Percentiles rank a stretch among this genome's conserved stretches.
Evolutionary conservation across 2,113 vertebrate species (phyloP).

Genomic region (Cardinalis cardinalis): DNA sequence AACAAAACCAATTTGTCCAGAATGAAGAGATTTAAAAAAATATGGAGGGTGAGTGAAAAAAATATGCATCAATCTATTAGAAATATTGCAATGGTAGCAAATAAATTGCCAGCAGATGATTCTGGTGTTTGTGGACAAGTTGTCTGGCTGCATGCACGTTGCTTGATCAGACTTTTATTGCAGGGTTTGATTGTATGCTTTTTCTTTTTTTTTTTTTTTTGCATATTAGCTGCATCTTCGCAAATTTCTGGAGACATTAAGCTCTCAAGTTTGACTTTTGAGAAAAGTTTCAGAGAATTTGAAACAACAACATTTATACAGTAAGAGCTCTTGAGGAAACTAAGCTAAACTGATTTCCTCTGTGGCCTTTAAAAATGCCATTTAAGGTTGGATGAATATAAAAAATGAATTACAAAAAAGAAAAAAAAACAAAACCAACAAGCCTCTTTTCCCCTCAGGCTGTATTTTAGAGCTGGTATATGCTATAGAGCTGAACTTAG

Average conservation of each 20-base stretch:
- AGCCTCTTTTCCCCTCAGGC: not conserved
- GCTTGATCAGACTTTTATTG: not conserved
- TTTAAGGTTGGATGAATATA: not conserved
- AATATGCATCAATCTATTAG: not conserved
- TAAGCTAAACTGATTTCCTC: conserved; percentile 7
- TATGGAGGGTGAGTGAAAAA: conserved; percentile 88
- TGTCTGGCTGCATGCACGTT: not conserved
- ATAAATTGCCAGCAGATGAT: not conserved
- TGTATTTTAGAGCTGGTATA: not conserved
- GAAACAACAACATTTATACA: not conserved
- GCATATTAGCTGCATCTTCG: not conserved
- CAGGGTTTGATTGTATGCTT: not conserved
- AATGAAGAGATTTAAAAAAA: conserved; percentile 82
- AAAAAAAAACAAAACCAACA: not conserved
- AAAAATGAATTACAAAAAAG: not conserved
- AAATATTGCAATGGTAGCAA: not conserved
- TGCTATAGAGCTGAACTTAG: not conserved
- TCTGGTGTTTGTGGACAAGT: not conserved
- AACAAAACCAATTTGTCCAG: conserved; percentile 77
- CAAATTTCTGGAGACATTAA: not conserved
- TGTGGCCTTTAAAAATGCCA: conserved; percentile 1
- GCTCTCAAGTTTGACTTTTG: not conserved
- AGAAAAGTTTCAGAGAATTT: conserved; percentile 5
- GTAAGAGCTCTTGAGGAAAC: not conserved
- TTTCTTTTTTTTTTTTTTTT: not conserved